A percentile compares a stretch with the other conserved stretches of the same genome.
These are phyloP conservation scores for Phorcus lineatus DNA, from an alignment of 2,888 invertebrate species.

Conservation along the genomic window DNA sequence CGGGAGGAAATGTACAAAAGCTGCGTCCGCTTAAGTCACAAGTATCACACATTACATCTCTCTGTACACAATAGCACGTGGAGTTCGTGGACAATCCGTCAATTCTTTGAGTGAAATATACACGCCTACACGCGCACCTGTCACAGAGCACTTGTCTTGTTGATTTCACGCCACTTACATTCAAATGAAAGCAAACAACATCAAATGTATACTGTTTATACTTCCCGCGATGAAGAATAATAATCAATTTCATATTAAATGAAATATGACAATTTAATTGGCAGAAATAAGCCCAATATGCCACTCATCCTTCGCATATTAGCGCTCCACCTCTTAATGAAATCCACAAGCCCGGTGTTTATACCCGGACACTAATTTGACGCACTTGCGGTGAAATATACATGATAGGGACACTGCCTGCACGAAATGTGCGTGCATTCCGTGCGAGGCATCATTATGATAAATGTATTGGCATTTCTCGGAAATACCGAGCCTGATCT, in stretches of 20 bases:
- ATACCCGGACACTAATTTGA: background rate
- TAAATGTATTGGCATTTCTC: constrained; percentile 6
- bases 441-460: constrained; percentile 3
- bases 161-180: constrained; percentile 5
- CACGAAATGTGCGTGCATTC: constrained; percentile 5
- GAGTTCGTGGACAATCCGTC: background rate
- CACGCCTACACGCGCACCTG: background rate
- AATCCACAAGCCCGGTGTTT: background rate
- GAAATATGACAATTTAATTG: constrained; percentile 15
- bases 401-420: background rate
- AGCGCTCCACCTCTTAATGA: background rate
- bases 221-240: background rate
- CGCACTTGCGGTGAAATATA: constrained; percentile 1
- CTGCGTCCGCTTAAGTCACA: background rate
- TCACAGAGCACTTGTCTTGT: background rate
- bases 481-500: background rate
- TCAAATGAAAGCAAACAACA: constrained; percentile 10
- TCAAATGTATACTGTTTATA: constrained; percentile 13
- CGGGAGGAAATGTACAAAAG: background rate
- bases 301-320: background rate
- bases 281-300: constrained; percentile 3
- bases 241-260: constrained; percentile 13
- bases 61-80: background rate
- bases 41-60: background rate
- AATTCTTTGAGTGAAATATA: background rate